These are phyloP conservation scores for Callyntrura sp. DNA, from an alignment of 2,888 invertebrate genomes.

Conservation along the genomic window DNA sequence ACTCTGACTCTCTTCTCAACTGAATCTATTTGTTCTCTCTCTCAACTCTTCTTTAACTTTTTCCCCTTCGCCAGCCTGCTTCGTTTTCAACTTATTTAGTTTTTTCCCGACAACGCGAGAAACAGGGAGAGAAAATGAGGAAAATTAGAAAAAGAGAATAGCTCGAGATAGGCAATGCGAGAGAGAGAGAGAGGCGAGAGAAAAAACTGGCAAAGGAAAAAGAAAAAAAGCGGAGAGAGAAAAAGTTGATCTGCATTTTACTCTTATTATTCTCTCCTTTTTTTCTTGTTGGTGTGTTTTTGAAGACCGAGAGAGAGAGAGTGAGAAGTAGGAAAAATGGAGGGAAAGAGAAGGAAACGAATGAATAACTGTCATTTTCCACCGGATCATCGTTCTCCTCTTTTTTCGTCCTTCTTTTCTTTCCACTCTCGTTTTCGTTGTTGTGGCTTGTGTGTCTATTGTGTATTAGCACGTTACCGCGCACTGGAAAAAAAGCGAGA, in stretches of 20 bases:
- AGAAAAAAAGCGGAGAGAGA: constrained; percentile 4
- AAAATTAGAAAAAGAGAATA: constrained; percentile 37
- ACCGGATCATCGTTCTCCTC: constrained; percentile 29
- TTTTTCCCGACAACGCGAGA: constrained; percentile 5
- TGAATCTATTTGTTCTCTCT: constrained; percentile 10
- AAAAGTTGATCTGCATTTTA: constrained; percentile 63
- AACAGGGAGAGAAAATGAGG: background rate
- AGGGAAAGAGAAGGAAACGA: background rate
- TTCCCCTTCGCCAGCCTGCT: constrained; percentile 7
- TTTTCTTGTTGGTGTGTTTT: constrained; percentile 14
- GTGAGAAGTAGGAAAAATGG: constrained; percentile 11
- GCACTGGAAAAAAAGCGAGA: no score
- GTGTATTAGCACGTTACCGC: no score
- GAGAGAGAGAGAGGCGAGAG: constrained; percentile 30
- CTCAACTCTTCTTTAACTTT: constrained; percentile 40
- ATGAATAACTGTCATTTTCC: constrained; percentile 46
- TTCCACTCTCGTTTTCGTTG: background rate
- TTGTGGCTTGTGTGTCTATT: constrained; percentile 13
- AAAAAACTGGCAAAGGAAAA: background rate
- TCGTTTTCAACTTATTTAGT: no score
- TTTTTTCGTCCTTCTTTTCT: background rate
- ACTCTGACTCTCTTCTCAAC: constrained; percentile 11
- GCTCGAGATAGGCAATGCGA: no score
- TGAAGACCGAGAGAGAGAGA: no score
- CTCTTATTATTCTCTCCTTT: constrained; percentile 22